Evolutionary conservation across 2,888 invertebrate genomes (phyloP).

Genomic region (Agrochola lychnidis): DNA sequence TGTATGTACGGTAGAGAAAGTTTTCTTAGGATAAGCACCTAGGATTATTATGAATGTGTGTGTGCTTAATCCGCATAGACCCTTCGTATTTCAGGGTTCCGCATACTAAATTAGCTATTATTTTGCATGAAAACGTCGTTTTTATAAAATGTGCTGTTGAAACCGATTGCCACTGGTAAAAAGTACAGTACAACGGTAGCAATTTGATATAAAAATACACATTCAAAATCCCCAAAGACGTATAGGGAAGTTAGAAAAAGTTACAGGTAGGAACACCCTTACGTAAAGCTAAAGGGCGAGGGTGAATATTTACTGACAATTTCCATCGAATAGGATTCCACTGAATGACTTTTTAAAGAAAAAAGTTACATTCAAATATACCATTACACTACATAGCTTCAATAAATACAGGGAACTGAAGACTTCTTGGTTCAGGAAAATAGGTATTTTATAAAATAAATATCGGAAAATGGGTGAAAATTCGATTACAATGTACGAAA

Average conservation of each 20-base stretch:
- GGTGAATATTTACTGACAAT: conserved; percentile 65
- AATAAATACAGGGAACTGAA: conserved; percentile 30
- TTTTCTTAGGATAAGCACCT: conserved; percentile 65
- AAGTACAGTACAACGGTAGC: conserved; percentile 17
- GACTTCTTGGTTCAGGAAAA: neutral
- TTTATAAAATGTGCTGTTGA: neutral
- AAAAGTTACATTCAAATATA: conserved; percentile 46
- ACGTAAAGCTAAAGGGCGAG: conserved; percentile 41
- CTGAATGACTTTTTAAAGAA: conserved; percentile 49
- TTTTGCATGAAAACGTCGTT: neutral
- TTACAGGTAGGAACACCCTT: conserved; percentile 51
- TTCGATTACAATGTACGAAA: neutral
- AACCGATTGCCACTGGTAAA: neutral
- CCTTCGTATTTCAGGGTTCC: conserved; percentile 22
- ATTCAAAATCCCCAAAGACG: conserved; percentile 43
- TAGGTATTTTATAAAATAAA: neutral
- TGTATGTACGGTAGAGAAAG: conserved; percentile 63
- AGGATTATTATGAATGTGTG: conserved; percentile 53
- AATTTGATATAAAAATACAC: conserved; percentile 30
- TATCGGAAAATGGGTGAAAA: conserved; percentile 9
- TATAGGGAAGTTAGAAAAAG: conserved; percentile 42
- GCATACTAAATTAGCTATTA: conserved; percentile 9
- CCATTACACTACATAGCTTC: conserved; percentile 27
- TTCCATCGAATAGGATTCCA: conserved; percentile 53
- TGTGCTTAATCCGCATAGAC: conserved; percentile 27